phyloP scores from a whole-genome alignment of 2,797 vertebrate genomes.

The Threskiornis aethiopicus region DNA sequence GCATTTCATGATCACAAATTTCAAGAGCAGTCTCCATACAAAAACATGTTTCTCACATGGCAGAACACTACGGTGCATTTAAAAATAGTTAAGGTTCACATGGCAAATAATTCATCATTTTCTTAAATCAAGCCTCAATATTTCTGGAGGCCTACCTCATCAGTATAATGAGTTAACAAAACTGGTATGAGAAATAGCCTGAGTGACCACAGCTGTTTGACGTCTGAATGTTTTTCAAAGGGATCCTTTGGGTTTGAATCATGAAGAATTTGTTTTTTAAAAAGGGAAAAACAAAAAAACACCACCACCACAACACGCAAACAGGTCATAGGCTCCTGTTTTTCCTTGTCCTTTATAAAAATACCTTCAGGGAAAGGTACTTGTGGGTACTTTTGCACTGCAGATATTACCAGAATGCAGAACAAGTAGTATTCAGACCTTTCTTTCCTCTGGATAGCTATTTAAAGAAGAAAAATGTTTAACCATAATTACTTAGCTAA shows the following conservation, averaged over 20 bases:
- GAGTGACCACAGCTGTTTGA: not conserved
- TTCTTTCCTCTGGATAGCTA: not conserved
- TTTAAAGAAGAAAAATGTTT: not conserved
- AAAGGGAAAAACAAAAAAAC: not conserved
- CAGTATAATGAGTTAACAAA: not conserved
- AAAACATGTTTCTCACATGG: not conserved
- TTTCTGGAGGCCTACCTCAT: not conserved
- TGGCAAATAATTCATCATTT: not conserved
- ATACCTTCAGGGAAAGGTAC: not conserved
- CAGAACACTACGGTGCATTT: not conserved
- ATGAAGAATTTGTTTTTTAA: not conserved
- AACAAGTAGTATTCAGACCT: not conserved
- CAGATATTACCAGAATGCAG: not conserved
- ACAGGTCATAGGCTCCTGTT: not conserved
- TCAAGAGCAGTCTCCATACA: not conserved
- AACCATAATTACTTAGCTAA: not conserved
- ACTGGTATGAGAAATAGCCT: not conserved
- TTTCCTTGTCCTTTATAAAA: not conserved
- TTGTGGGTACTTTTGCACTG: not conserved
- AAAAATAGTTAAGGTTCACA: not conserved
- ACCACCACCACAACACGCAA: not conserved
- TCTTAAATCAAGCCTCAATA: not conserved
- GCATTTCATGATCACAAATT: not conserved
- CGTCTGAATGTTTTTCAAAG: constrained; percentile 7
- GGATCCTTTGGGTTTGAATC: not conserved